These are phyloP conservation scores for Drosophila eugracilis DNA, from an alignment of 1,140 invertebrate genomes.

Conservation along the genomic window DNA sequence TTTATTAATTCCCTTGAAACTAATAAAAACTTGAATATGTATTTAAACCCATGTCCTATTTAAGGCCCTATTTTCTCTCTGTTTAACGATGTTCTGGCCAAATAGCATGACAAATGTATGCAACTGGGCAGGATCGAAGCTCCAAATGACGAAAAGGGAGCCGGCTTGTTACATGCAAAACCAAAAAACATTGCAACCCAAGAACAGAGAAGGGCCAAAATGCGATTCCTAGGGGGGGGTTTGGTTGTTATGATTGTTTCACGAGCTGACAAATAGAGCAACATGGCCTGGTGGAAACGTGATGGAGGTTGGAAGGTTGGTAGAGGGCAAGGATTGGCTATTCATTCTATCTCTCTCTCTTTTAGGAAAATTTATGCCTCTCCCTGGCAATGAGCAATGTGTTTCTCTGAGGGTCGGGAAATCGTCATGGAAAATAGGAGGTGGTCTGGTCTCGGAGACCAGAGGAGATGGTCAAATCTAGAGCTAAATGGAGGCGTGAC, in stretches of 20 bases:
- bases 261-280: slow-evolving; percentile 77
- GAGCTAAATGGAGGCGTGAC: slow-evolving; percentile 2
- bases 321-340: no score
- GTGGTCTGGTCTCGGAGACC: no score
- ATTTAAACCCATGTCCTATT: no score
- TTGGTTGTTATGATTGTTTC: slow-evolving; percentile 78
- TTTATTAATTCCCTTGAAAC: no score
- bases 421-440: slow-evolving; percentile 9
- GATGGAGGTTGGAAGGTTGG: neutral
- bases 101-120: slow-evolving; percentile 78
- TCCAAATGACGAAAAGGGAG: slow-evolving; percentile 1
- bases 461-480: no score
- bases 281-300: neutral
- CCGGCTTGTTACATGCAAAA: slow-evolving; percentile 50
- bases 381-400: slow-evolving; percentile 22
- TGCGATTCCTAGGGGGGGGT: slow-evolving; percentile 2
- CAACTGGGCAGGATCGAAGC: slow-evolving; percentile 35
- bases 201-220: slow-evolving; percentile 16
- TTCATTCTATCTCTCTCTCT: no score
- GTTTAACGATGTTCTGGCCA: slow-evolving; percentile 31
- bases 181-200: slow-evolving; percentile 20
- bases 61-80: neutral
- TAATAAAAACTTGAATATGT: no score
- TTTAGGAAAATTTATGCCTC: slow-evolving; percentile 25
- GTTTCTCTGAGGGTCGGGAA: slow-evolving; percentile 1